phyloP scores from a whole-genome alignment of 2,888 invertebrate genomes.

The Drosophila anomelani region DNA sequence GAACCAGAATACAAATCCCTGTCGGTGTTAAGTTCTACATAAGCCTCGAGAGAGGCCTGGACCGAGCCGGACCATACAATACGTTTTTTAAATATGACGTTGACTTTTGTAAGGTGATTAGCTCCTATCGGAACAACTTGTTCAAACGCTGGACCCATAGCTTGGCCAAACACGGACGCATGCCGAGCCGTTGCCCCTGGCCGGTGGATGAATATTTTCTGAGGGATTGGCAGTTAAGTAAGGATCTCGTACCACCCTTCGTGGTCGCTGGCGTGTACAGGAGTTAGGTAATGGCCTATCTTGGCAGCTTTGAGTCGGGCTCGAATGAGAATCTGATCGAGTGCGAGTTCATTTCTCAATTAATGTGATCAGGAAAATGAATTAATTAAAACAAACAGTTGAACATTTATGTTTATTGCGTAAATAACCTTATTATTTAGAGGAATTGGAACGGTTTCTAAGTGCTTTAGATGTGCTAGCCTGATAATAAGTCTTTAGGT shows the following conservation, averaged over 20 bases:
- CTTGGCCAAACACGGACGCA: conserved; percentile 52
- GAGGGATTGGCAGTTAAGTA: conserved; percentile 36
- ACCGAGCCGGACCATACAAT: conserved; percentile 39
- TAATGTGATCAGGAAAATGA: conserved; percentile 1
- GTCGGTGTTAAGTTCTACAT: conserved; percentile 26
- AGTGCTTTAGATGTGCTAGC: background rate
- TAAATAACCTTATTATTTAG: background rate
- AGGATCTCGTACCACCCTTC: conserved; percentile 47
- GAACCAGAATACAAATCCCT: conserved; percentile 11
- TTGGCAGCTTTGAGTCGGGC: conserved; percentile 13
- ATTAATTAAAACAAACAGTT: background rate
- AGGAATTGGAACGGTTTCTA: background rate
- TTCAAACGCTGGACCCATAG: conserved; percentile 50
- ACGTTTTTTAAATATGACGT: conserved; percentile 51
- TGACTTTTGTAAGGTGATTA: conserved; percentile 56
- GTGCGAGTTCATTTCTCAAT: conserved; percentile 1
- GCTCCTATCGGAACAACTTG: conserved; percentile 36
- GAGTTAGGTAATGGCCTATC: conserved; percentile 19
- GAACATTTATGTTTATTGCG: background rate
- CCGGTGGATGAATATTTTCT: conserved; percentile 48
- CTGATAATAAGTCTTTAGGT: background rate
- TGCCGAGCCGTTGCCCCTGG: conserved; percentile 59
- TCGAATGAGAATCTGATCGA: conserved; percentile 4
- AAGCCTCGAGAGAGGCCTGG: conserved; percentile 43
- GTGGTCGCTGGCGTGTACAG: conserved; percentile 53